These are phyloP conservation scores for Magallana gigas DNA, from an alignment of 1,140 invertebrate genomes.

Conservation along the genomic window DNA sequence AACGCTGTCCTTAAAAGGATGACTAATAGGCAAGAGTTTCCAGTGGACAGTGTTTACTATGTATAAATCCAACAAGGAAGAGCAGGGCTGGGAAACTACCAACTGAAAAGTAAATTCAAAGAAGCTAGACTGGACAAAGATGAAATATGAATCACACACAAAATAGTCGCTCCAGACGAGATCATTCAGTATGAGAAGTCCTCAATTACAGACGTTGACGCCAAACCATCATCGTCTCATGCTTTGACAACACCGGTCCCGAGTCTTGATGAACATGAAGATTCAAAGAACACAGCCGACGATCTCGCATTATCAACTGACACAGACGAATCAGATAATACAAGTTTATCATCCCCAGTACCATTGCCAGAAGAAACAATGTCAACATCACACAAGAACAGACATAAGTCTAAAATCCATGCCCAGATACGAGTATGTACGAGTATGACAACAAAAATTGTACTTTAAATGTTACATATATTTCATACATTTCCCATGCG, in stretches of 20 bases:
- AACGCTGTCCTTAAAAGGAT: constrained; percentile 40
- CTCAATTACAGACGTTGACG: neutral
- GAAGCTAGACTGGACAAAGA: constrained; percentile 26
- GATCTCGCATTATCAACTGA: too few species aligned
- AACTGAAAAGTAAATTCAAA: constrained; percentile 12
- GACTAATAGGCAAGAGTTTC: constrained; percentile 6
- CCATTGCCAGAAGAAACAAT: too few species aligned
- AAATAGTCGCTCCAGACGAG: constrained; percentile 16
- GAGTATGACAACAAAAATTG: too few species aligned
- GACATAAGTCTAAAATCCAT: too few species aligned
- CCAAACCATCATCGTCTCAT: too few species aligned
- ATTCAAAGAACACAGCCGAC: too few species aligned
- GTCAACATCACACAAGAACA: too few species aligned
- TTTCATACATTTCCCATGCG: neutral
- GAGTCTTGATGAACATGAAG: too few species aligned
- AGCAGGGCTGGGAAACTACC: constrained; percentile 28
- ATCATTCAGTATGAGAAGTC: constrained; percentile 36
- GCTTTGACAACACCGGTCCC: too few species aligned
- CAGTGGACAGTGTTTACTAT: constrained; percentile 42
- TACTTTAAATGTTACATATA: neutral
- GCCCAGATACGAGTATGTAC: too few species aligned
- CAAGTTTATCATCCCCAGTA: too few species aligned
- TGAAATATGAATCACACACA: constrained; percentile 23
- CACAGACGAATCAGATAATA: too few species aligned
- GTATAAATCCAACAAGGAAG: neutral